Conservation (phyloP, 2,888 invertebrate species). For the Reticulitermes lucifugus region DNA sequence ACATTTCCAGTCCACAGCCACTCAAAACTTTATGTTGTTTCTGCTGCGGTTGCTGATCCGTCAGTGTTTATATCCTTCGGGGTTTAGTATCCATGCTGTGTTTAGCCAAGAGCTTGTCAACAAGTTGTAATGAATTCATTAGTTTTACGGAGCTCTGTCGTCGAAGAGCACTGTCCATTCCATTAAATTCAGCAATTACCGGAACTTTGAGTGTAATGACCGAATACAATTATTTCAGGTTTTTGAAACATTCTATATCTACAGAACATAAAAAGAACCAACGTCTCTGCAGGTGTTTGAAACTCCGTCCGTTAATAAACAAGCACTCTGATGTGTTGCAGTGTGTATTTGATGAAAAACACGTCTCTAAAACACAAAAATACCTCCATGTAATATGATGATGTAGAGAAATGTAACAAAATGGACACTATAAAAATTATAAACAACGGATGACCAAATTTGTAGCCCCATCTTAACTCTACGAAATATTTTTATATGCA, state of each 20-base stretch:
- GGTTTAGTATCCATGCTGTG: neutral
- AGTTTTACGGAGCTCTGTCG: neutral
- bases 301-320: no score
- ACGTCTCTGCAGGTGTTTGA: no score
- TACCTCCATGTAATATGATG: no score
- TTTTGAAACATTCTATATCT: neutral
- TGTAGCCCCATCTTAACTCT: no score
- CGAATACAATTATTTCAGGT: neutral
- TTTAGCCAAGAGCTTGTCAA: neutral
- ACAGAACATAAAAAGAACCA: no score
- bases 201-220: neutral
- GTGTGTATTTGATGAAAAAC: no score
- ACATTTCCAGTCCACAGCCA: neutral
- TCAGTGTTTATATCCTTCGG: neutral
- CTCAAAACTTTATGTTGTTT: conserved; percentile 14
- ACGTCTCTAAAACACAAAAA: no score
- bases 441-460: no score
- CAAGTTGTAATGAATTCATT: neutral
- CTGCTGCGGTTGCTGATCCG: neutral
- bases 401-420: no score
- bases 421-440: no score
- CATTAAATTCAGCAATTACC: neutral
- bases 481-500: no score
- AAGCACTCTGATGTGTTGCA: no score
- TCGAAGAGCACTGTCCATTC: neutral